A percentile compares a stretch with the other conserved stretches of the same genome.
Conservation (phyloP, 92 coral and sea anemone genomes). For the Zoanthus sansibaricus region DNA sequence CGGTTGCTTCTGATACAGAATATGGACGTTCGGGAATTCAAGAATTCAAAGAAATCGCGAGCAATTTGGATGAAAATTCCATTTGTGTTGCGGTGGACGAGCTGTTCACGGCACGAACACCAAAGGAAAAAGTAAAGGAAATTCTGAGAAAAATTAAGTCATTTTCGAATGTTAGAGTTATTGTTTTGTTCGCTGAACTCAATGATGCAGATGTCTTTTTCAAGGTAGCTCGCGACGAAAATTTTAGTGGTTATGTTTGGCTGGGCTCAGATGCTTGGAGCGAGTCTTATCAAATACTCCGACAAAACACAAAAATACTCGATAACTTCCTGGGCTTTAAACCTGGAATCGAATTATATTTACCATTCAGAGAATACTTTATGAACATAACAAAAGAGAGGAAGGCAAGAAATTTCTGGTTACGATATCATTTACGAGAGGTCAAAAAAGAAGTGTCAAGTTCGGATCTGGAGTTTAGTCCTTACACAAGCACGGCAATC, state of each 20-base stretch:
- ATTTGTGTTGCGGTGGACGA: slow-evolving; percentile 74
- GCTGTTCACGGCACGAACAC: slow-evolving; percentile 71
- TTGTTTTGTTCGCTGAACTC: slow-evolving; percentile 75
- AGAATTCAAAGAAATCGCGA: slow-evolving; percentile 66
- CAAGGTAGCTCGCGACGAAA: slow-evolving; percentile 62
- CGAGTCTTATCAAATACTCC: slow-evolving; percentile 60
- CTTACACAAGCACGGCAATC: slow-evolving; percentile 73
- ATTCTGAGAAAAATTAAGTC: slow-evolving; percentile 54
- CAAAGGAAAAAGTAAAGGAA: slow-evolving; percentile 39
- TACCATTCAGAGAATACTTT: slow-evolving; percentile 65
- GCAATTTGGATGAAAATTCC: slow-evolving; percentile 34
- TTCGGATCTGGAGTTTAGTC: slow-evolving; percentile 58
- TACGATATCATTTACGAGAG: slow-evolving; percentile 44
- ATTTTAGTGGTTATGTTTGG: slow-evolving; percentile 77
- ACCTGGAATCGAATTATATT: slow-evolving; percentile 53
- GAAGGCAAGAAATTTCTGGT: slow-evolving; percentile 68
- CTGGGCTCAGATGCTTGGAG: slow-evolving; percentile 82
- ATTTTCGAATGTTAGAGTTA: slow-evolving; percentile 70
- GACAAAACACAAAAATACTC: slow-evolving; percentile 58
- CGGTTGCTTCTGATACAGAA: slow-evolving; percentile 82
- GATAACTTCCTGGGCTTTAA: slow-evolving; percentile 62
- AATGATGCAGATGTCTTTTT: slow-evolving; percentile 78
- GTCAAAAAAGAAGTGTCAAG: slow-evolving; percentile 43
- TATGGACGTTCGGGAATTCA: slow-evolving; percentile 84
- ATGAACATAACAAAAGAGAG: slow-evolving; percentile 58